Evolutionary conservation across 1,140 invertebrate species (phyloP).

Genomic region (Leptoteleia sp.): DNA sequence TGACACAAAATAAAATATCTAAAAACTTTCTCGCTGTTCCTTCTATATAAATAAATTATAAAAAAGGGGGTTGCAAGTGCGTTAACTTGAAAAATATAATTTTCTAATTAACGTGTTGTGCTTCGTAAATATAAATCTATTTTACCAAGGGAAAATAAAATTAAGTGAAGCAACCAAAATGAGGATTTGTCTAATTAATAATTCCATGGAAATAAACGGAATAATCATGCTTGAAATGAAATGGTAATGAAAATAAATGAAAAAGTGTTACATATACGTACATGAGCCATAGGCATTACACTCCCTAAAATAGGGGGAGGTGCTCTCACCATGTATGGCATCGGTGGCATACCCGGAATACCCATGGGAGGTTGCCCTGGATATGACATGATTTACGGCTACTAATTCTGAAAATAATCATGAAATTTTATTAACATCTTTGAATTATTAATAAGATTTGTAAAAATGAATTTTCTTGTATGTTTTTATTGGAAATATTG

Average conservation of each 20-base stretch:
- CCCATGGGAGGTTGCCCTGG: constrained; percentile 80
- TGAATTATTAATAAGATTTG: too few species aligned
- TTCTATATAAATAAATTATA: too few species aligned
- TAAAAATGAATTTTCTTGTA: too few species aligned
- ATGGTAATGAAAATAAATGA: neutral
- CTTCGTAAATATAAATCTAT: too few species aligned
- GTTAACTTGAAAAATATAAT: neutral
- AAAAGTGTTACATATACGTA: constrained; percentile 67
- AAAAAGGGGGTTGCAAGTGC: too few species aligned
- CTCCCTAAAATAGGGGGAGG: constrained; percentile 80
- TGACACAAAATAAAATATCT: too few species aligned
- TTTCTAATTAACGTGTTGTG: neutral
- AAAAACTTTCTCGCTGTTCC: too few species aligned
- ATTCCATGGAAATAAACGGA: neutral
- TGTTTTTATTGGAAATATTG: too few species aligned
- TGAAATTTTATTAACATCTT: too few species aligned
- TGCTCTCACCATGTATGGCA: constrained; percentile 80
- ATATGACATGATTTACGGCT: constrained; percentile 75
- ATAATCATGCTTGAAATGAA: constrained; percentile 1
- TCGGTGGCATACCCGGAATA: constrained; percentile 80
- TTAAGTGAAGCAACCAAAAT: neutral
- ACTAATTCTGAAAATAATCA: constrained; percentile 28
- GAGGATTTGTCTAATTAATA: neutral
- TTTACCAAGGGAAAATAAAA: too few species aligned
- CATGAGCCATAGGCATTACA: constrained; percentile 80